A percentile compares a stretch with the other conserved stretches of the same genome.
Evolutionary conservation across 2,113 vertebrate genomes (phyloP).

Genomic region (Indri indri): DNA sequence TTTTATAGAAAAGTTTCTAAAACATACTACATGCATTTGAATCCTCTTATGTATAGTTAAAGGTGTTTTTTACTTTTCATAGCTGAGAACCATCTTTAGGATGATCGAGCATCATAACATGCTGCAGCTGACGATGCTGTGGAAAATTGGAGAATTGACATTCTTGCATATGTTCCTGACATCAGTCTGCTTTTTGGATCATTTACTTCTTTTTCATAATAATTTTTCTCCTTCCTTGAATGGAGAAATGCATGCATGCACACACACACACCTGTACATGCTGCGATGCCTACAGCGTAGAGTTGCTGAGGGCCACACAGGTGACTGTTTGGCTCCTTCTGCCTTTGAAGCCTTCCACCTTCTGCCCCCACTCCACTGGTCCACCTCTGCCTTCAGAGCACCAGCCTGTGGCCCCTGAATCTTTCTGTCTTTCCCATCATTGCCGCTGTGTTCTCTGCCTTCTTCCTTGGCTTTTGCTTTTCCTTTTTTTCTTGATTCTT

Average conservation of each 20-base stretch:
- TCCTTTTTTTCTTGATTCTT: not conserved
- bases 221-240: not conserved
- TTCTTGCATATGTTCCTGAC: not conserved
- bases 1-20: not conserved
- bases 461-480: not conserved
- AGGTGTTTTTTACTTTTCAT: not conserved
- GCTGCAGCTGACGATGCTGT: not conserved
- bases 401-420: not conserved
- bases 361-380: not conserved
- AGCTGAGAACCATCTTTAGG: not conserved
- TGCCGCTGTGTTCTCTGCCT: not conserved
- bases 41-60: not conserved
- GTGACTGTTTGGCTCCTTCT: not conserved
- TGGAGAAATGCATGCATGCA: not conserved
- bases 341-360: not conserved
- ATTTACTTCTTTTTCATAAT: not conserved
- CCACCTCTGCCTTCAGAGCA: not conserved
- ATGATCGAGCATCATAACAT: not conserved
- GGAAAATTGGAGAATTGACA: not conserved
- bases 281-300: not conserved
- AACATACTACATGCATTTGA: not conserved
- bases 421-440: not conserved
- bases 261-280: rapidly evolving
- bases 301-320: not conserved
- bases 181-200: not conserved